phyloP scores from a whole-genome alignment of 2,888 invertebrate genomes.

The Leptopterna dolabrata region DNA sequence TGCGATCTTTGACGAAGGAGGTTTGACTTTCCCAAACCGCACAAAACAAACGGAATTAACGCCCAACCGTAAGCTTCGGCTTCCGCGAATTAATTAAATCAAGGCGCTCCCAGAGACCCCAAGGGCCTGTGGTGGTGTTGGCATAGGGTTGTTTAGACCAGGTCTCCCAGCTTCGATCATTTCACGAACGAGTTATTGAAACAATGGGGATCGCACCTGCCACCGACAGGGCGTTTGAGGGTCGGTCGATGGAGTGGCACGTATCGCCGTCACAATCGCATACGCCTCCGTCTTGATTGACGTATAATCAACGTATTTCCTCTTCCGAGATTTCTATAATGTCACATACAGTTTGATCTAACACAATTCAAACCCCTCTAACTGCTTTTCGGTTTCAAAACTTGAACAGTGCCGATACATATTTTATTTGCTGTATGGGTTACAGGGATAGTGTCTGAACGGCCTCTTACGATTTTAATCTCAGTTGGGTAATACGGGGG shows the following conservation, averaged over 20 bases:
- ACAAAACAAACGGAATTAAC: neutral
- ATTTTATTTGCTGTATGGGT: too few species aligned
- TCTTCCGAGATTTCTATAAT: neutral
- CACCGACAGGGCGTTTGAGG: neutral
- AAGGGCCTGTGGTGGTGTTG: neutral
- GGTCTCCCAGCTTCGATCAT: neutral
- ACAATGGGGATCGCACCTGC: slow-evolving; percentile 12
- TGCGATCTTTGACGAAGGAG: neutral
- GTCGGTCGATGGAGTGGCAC: slow-evolving; percentile 21
- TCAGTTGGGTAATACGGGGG: too few species aligned
- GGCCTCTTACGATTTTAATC: too few species aligned
- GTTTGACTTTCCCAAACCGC: neutral
- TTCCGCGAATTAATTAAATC: neutral
- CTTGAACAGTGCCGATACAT: too few species aligned
- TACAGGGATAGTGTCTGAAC: too few species aligned
- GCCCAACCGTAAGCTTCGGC: neutral
- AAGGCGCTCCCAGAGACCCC: neutral
- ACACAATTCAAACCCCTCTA: too few species aligned
- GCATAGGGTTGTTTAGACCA: neutral
- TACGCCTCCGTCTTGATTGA: neutral
- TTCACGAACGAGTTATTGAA: neutral
- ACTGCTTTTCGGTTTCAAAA: too few species aligned
- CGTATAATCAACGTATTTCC: neutral
- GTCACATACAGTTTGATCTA: too few species aligned
- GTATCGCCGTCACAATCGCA: neutral